phyloP scores from a whole-genome alignment of 2,113 vertebrate genomes.

The Isurus oxyrinchus region DNA sequence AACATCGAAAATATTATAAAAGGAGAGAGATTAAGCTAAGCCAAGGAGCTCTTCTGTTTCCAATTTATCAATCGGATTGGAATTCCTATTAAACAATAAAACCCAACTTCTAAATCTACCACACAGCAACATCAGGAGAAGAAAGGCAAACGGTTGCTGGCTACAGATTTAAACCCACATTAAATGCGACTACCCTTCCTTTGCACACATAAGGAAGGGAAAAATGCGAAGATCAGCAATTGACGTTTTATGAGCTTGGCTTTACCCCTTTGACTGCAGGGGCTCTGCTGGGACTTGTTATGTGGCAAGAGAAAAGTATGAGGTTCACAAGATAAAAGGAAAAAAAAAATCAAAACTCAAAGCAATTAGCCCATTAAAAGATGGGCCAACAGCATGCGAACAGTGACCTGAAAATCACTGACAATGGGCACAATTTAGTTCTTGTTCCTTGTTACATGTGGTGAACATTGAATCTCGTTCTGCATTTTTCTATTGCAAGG shows the following conservation, averaged over 20 bases:
- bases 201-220: not conserved
- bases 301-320: not conserved
- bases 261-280: not conserved
- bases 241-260: not conserved
- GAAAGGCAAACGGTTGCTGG: constrained; percentile 7
- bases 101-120: constrained; percentile 17
- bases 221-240: not conserved
- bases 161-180: constrained; percentile 27
- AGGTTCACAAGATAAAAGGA: not conserved
- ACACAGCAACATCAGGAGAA: not conserved
- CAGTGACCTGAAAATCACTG: not conserved
- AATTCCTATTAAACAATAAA: constrained; percentile 22
- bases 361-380: not conserved
- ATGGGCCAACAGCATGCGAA: not conserved
- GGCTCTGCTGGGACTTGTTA: not conserved
- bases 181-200: not conserved
- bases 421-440: not conserved
- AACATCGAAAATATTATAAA: not conserved
- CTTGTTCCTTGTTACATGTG: too few relatives aligned
- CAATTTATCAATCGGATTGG: constrained; percentile 4
- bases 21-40: not conserved
- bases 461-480: not conserved
- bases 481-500: not conserved
- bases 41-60: not conserved
- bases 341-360: not conserved